Evolutionary conservation across 2,888 invertebrate species (phyloP), one percentile per base, ranked within the genome.

Genomic region (Ectobius pallidus): DNA sequence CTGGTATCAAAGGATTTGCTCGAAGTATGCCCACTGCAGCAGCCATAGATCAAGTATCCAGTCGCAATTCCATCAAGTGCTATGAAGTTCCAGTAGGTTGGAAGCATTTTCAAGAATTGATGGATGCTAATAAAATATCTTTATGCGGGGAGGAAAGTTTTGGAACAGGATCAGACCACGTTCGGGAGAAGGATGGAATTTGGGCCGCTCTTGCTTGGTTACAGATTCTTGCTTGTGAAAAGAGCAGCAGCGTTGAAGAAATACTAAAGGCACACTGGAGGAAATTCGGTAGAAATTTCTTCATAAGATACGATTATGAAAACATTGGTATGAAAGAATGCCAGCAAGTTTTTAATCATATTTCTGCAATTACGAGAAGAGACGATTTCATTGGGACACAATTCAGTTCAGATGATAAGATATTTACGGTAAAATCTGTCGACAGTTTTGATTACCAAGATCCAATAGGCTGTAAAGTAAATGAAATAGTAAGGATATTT

Each of bases 61-160:
- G 14, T 49, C 4, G n/a, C 11, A 49, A 49, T 49, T 49, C n/a
- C n/a, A 89, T 92, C 80, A 91, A 93, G 82, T 89, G 95, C 78
- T 98, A 94, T 81, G 96, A 97, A 84, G 96, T 96, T 2, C 97
- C 97, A 9, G 97, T 97, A 0, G 97, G 99, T 7, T 99, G 99
- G 99, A 99, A 99, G 83, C 99, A 96, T 85, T 99, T 99, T 84
- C 99, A 99, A 65, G 99, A 99, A 84, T 86, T 99, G 63, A 99
- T 99, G 99, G 99, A 99, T 85, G 97, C 95, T 7, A 95, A 93
- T 7, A 88, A 92, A 42, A 85, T 99, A 25, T 97, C 97, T 0
- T 87, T 99, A 11, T 99, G 99, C 82, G 99, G 99, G 0, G 99
- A 99, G 84, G 99, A 99, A 84, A 97, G 97, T 84, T 99, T 99